Percentiles rank a stretch among this genome's conserved stretches.
Conservation (phyloP, 1,140 invertebrate genomes). For the Megathymus violae region DNA sequence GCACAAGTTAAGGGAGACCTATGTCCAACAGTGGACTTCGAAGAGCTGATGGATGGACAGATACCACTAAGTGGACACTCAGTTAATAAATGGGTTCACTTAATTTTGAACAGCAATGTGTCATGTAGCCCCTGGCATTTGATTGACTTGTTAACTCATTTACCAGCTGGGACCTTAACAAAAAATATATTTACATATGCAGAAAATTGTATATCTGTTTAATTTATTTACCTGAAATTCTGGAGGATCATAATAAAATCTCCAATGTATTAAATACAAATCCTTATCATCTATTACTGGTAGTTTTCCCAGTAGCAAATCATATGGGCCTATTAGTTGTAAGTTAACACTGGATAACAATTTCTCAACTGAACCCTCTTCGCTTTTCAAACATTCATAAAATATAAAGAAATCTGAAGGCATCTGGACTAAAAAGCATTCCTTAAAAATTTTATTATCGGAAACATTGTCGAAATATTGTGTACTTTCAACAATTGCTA, state of each 20-base stretch:
- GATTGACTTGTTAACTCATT: too few relatives aligned
- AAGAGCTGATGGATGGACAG: too few relatives aligned
- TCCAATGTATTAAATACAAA: conserved; percentile 92
- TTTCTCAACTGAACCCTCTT: conserved; percentile 81
- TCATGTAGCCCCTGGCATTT: too few relatives aligned
- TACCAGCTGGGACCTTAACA: too few relatives aligned
- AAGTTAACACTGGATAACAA: conserved; percentile 88
- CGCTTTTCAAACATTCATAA: conserved; percentile 86
- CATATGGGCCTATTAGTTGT: conserved; percentile 93
- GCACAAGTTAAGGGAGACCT: too few relatives aligned
- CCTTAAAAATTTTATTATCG: conserved; percentile 85
- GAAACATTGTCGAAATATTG: conserved; percentile 52
- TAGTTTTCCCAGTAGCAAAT: conserved; percentile 90
- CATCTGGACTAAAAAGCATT: conserved; percentile 93
- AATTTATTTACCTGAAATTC: conserved; percentile 94
- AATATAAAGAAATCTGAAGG: conserved; percentile 95
- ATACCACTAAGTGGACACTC: too few relatives aligned
- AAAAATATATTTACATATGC: too few relatives aligned
- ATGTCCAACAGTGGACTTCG: too few relatives aligned
- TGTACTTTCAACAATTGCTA: conserved; percentile 22
- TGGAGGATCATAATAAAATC: conserved; percentile 97
- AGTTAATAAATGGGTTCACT: too few relatives aligned
- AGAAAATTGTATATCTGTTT: too few relatives aligned
- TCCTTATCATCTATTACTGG: conserved; percentile 84
- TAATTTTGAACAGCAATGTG: too few relatives aligned